Base-by-base conservation (phyloP, 2,888 invertebrate species). In the Cryptophagus acutangulus region DNA sequence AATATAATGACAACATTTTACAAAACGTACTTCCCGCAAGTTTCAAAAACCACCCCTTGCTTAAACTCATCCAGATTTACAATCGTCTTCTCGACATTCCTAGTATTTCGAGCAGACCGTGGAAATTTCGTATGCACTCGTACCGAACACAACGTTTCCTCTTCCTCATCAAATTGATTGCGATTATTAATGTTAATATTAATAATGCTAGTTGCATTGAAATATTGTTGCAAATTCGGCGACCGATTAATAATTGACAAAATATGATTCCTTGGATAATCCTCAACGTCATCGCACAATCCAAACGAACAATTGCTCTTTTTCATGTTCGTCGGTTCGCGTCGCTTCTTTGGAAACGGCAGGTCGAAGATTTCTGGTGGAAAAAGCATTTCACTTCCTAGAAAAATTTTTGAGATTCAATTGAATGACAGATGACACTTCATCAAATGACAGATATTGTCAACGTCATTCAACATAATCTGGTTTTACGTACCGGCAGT, bases 31-130 rank as follows among this genome's bases (percentile, higher is more conserved):
- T 26, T 13, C 12, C 66, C 51, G 73, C 88, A 89, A 46, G 77
- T 75, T 63, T 88, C 87, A 2, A 83, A 77, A 33, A 78, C 74
- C 33, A 87, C 75, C 17, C 80, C 82, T 65, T 88, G 88, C 17
- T 77, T 71, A 40, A 78, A 80, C 1, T 74, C 67, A 0, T 75
- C 74, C 5, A 75, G 74, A 60, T 88, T 84, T 1, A 86, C 70
- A 9, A 88, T 75, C 25, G 74, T 72, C 49, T 77, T 70, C 78
- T 82, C 84, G 36, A 77, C 71, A 3, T 75, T 75, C 4, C 77
- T 67, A 37, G 71, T 67, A 40, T 77, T 79, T 34, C 70, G 61
- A 0, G 78, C 82, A 1, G 71, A 70, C 60, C 77, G 70, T 1
- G 85, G 86, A 45, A 71, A 76, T 3, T 78, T 65, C 0, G 81